Base-by-base conservation (phyloP, 1,140 invertebrate genomes). In the Sweltsa coloradensis region DNA sequence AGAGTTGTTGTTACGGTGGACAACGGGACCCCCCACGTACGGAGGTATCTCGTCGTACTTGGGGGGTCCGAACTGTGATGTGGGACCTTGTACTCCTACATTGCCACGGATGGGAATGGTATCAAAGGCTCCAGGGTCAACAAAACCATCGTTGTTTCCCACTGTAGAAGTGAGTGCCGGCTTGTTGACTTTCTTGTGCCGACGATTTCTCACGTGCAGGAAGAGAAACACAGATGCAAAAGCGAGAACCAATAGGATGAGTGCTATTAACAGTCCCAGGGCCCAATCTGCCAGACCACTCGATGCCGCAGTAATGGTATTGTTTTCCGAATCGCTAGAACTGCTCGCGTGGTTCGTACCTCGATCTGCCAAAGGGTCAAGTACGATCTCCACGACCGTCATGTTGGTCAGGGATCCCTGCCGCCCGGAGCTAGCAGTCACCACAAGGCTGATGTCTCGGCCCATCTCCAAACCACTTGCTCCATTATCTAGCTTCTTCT, bases 21-120 rank as follows among this genome's bases (percentile, higher is more conserved):
- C 54, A 40, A 58, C 59, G 29, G 41, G 41, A 3, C 45, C 54
- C 37, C 58, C 62, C 45, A 60, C 62, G 56, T 90, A 93, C 2
- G 87, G 85, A 14, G 86, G 85, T 49, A 92, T 89, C 63, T 91
- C 89, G 58, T 90, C 89, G 61, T 91, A 92, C 57, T 89, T 90
- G 0, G 87, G 88, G 9, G 85, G 87, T 9, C 83, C 85, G 52
- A 88, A 89, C 59, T 87, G 80, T 25, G 78, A 79, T 0, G 75
- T 71, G 5, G 75, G 60, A 11, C 67, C 69, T 1, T 67, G 67
- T 14, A 64, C 60, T 1, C 45, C 51, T 5, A 59, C 59, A 2
- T 64, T 62, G 25, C 55, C 68, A 55, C 83, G 69, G 47, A 90
- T 87, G 1, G 86, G 84, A 43, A 91, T 89, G 0, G 86, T 89